Conservation (phyloP, 2,797 vertebrate genomes). For the Acridotheres tristis region DNA sequence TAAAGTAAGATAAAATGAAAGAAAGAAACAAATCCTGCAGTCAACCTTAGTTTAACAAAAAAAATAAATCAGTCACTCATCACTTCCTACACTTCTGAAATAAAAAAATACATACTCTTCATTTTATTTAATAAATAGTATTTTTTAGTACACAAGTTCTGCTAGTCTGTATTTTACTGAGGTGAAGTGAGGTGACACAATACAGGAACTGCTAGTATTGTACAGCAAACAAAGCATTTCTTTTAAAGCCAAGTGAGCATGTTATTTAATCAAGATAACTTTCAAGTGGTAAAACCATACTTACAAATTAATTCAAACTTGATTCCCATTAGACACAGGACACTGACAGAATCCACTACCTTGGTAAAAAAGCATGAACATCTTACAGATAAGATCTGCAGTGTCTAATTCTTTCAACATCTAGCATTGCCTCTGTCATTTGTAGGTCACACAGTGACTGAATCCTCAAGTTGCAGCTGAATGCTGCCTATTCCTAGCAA, state of each 20-base stretch:
- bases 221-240: background rate
- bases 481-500: background rate
- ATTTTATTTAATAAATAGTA: background rate
- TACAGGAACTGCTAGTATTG: background rate
- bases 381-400: background rate
- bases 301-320: background rate
- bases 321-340: background rate
- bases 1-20: background rate
- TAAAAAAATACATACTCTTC: background rate
- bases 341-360: background rate
- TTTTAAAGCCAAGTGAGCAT: background rate
- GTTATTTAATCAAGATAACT: background rate
- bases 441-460: background rate
- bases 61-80: background rate
- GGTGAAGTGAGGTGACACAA: background rate
- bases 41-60: background rate
- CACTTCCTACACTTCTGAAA: background rate
- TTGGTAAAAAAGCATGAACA: background rate
- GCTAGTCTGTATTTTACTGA: background rate
- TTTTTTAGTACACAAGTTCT: background rate
- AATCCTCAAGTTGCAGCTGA: background rate
- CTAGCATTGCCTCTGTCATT: background rate
- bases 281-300: background rate
- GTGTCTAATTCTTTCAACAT: background rate
- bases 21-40: background rate